Base-by-base conservation (phyloP, 2,113 vertebrate genomes). In the Xiphias gladius region DNA sequence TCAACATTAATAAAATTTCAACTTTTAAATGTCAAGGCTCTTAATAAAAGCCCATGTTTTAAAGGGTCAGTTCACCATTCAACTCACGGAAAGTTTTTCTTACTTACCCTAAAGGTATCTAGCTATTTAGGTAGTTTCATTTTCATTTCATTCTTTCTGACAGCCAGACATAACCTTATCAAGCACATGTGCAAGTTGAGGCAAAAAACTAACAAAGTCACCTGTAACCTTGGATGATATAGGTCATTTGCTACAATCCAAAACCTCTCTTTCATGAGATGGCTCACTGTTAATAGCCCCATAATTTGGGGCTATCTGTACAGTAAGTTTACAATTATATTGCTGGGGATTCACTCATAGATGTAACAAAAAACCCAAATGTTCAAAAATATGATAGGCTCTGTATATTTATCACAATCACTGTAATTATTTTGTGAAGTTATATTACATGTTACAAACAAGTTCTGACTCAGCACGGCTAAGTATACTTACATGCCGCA, bases 401-500 rank as follows among this genome's bases (percentile, higher is more conserved):
- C n/a, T 54, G 67, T 14, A 4, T 50, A 50, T 68, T 50, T 37
- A 24, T n/a, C 7, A 52, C 3, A n/a, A n/a, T 14, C 5, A 58
- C 8, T 12, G 16, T 1, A 59, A 17, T 32, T 17, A 16, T 11
- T 24, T 71, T 12, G 1, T 11, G 9, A 50, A 39, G 17, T 65
- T 46, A 10, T 10, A 24, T 54, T 0, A n/a, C 30, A 12, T 10
- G 32, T 43, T 41, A 61, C 26, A 71, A 75, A 19, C 24, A 48
- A n/a, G 24, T 50, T 50, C n/a, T 37, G 64, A 37, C 17, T 76
- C 30, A 4, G 13, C 22, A 35, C 35, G 14, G 0, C 2, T 1
- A 7, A 30, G 64, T 4, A 5, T 19, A 82, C 94, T 88, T 90
- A 96, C 95, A 8, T 7, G 86, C 74, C 64, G 86, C 62, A 16